phyloP scores from a whole-genome alignment of 1,140 invertebrate species.

The Papilio polyxenes region DNA sequence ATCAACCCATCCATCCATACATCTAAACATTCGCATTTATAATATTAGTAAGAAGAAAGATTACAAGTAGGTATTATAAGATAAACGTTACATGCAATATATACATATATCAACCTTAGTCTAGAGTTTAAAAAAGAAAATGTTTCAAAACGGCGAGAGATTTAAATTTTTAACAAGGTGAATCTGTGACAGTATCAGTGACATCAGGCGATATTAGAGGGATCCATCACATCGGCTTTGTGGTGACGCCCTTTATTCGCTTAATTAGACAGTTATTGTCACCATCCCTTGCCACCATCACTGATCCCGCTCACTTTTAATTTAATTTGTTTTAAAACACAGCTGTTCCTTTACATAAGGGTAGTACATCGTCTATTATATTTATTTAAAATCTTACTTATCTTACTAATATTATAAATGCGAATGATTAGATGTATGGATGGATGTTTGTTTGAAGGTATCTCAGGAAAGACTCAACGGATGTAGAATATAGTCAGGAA shows the following conservation, averaged over 20 bases:
- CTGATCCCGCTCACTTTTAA: constrained; percentile 53
- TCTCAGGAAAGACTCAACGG: no score
- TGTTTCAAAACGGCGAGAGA: constrained; percentile 39
- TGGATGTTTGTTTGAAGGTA: no score
- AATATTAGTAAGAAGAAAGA: no score
- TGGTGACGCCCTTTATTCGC: constrained; percentile 73
- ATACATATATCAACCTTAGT: background rate
- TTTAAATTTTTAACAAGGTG: constrained; percentile 58
- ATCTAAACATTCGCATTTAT: no score
- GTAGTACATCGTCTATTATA: background rate
- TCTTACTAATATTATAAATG: no score
- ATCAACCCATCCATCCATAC: no score
- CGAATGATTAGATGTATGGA: no score
- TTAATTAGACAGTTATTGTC: constrained; percentile 77
- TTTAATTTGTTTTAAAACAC: constrained; percentile 51
- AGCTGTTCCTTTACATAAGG: constrained; percentile 26
- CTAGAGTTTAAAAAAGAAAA: background rate
- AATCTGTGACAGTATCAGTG: constrained; percentile 41
- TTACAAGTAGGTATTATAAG: no score
- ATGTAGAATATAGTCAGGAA: no score
- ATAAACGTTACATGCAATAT: background rate
- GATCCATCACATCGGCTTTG: constrained; percentile 77
- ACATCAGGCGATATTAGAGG: constrained; percentile 70
- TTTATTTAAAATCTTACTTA: background rate
- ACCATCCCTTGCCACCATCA: constrained; percentile 40